Conservation (phyloP, 2,797 vertebrate species). For the Mus caroli region DNA sequence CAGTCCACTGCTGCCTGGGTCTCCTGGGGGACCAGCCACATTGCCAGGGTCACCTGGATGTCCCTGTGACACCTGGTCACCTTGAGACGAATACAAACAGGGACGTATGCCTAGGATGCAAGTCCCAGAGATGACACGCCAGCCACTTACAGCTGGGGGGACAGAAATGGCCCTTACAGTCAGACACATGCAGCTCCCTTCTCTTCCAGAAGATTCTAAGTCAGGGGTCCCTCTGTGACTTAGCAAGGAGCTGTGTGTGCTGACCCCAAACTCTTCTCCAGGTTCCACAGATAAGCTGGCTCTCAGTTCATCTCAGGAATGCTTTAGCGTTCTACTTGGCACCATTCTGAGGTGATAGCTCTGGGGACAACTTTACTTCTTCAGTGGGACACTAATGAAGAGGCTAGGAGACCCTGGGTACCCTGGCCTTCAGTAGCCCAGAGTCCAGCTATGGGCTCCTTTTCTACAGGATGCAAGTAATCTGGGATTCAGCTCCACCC, state of each 20-base stretch:
- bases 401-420: accelerated
- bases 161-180: neutral
- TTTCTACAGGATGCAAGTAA: neutral
- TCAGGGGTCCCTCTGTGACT: neutral
- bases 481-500: neutral
- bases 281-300: neutral
- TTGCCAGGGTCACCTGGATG: neutral
- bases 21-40: accelerated
- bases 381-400: neutral
- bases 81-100: neutral
- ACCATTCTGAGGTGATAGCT: neutral
- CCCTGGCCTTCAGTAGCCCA: neutral
- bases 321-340: neutral
- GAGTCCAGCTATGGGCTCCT: neutral
- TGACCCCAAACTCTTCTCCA: neutral
- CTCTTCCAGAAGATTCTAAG: neutral
- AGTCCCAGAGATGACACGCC: neutral
- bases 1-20: neutral
- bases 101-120: neutral
- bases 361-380: neutral
- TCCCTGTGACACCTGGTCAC: neutral
- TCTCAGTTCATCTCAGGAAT: too few relatives aligned
- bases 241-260: neutral
- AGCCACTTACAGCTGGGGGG: neutral
- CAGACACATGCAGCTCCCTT: neutral